These are phyloP conservation scores for Ptilodon capucinus DNA, from an alignment of 2,888 invertebrate species.

Conservation along the genomic window DNA sequence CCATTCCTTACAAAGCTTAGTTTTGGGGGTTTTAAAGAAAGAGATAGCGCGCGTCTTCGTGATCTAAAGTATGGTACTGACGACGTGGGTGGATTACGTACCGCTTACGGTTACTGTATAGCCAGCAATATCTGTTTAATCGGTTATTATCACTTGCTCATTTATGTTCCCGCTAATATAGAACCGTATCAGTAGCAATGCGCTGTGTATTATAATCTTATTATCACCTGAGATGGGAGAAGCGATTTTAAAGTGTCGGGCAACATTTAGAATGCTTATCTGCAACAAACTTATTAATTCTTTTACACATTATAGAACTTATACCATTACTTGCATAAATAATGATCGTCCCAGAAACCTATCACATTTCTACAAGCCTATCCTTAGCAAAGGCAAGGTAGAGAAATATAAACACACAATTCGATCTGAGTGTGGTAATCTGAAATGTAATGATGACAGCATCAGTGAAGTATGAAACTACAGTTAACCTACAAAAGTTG, in stretches of 20 bases:
- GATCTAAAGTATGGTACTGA: no score
- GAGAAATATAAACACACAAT: neutral
- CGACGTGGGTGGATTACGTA: slow-evolving; percentile 25
- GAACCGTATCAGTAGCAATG: neutral
- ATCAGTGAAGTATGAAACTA: neutral
- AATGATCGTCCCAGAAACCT: no score
- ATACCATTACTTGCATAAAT: no score
- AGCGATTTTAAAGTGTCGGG: neutral
- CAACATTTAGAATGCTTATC: neutral
- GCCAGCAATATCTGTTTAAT: slow-evolving; percentile 14
- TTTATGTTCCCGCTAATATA: slow-evolving; percentile 14
- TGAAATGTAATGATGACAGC: neutral
- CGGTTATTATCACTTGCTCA: slow-evolving; percentile 13
- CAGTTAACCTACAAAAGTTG: slow-evolving; percentile 13
- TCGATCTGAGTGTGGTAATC: neutral
- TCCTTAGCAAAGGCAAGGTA: no score
- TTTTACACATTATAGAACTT: no score
- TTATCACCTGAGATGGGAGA: slow-evolving; percentile 17
- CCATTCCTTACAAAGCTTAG: no score
- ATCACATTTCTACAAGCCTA: no score
- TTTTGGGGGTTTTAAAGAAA: no score
- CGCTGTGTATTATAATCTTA: neutral
- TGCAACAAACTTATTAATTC: no score
- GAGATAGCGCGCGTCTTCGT: no score
- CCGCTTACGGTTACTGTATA: slow-evolving; percentile 22